phyloP scores from a whole-genome alignment of 2,797 vertebrate genomes.

The Protonibea diacanthus region DNA sequence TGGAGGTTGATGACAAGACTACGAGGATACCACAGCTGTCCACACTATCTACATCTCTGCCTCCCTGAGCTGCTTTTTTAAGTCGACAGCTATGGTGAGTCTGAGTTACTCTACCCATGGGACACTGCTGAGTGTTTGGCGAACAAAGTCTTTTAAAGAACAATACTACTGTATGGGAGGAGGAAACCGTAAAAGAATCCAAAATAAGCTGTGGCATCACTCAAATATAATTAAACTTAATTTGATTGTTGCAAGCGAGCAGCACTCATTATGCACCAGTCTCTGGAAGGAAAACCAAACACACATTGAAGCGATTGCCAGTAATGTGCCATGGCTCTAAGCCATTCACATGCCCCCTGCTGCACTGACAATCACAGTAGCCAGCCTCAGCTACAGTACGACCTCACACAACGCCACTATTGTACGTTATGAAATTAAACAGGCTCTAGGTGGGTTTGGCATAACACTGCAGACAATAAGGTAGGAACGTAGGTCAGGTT shows the following conservation, averaged over 20 bases:
- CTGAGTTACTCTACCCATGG: conserved; percentile 39
- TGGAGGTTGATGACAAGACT: conserved; percentile 19
- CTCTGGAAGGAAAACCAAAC: conserved; percentile 43
- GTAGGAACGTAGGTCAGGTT: conserved; percentile 54
- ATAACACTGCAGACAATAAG: conserved; percentile 76
- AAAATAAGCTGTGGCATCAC: conserved; percentile 48
- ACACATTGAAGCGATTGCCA: conserved; percentile 43
- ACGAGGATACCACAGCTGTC: conserved; percentile 21
- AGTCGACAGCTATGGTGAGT: conserved; percentile 3
- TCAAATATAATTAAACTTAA: conserved; percentile 36
- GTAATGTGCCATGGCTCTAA: conserved; percentile 33
- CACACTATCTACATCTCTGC: conserved; percentile 6
- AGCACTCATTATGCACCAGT: conserved; percentile 20
- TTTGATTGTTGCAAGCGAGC: conserved; percentile 42
- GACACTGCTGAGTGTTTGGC: conserved; percentile 27
- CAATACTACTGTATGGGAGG: conserved; percentile 27
- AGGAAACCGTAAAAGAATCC: conserved; percentile 28
- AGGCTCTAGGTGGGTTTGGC: conserved; percentile 72
- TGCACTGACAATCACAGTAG: conserved; percentile 41
- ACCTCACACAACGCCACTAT: conserved; percentile 63
- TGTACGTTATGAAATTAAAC: conserved; percentile 61
- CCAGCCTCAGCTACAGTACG: conserved; percentile 31
- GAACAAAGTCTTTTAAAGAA: conserved; percentile 41
- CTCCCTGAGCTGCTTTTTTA: conserved; percentile 16
- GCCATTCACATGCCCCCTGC: conserved; percentile 42